Conservation (phyloP, 2,113 vertebrate species). For the Loxodonta africana region DNA sequence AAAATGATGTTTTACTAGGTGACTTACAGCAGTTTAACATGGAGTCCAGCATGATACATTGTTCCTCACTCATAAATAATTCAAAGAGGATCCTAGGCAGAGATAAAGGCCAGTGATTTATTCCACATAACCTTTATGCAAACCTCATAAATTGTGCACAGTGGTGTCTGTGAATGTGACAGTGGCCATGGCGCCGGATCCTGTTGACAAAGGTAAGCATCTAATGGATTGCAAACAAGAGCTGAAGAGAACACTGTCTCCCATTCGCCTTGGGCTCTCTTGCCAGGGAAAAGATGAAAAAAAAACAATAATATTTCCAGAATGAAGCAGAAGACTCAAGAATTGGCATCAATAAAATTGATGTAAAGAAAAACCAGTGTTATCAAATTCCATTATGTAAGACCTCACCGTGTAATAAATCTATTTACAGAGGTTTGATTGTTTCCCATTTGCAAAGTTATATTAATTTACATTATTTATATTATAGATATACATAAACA, state of each 20-base stretch:
- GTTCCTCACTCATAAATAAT: slow-evolving; percentile 83
- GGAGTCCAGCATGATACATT: slow-evolving; percentile 73
- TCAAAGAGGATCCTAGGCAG: slow-evolving; percentile 64
- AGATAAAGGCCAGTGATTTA: slow-evolving; percentile 84
- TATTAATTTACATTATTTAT: neutral
- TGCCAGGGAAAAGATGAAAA: neutral
- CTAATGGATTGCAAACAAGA: neutral
- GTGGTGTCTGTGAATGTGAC: slow-evolving; percentile 41
- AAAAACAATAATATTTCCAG: neutral
- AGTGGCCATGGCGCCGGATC: neutral
- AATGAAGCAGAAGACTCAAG: neutral
- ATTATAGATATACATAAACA: neutral
- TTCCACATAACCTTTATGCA: slow-evolving; percentile 79
- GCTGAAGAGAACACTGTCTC: neutral
- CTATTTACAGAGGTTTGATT: neutral
- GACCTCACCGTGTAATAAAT: neutral
- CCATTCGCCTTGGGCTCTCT: neutral
- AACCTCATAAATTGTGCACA: slow-evolving; percentile 77
- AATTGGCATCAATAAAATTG: neutral
- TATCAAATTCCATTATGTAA: neutral
- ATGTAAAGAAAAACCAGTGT: neutral
- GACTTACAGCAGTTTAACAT: slow-evolving; percentile 73
- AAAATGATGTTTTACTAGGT: slow-evolving; percentile 78
- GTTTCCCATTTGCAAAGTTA: neutral
- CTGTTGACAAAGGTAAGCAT: slow-evolving; percentile 42